Conservation (phyloP, 2,888 invertebrate species). For the Saturnia japonica region DNA sequence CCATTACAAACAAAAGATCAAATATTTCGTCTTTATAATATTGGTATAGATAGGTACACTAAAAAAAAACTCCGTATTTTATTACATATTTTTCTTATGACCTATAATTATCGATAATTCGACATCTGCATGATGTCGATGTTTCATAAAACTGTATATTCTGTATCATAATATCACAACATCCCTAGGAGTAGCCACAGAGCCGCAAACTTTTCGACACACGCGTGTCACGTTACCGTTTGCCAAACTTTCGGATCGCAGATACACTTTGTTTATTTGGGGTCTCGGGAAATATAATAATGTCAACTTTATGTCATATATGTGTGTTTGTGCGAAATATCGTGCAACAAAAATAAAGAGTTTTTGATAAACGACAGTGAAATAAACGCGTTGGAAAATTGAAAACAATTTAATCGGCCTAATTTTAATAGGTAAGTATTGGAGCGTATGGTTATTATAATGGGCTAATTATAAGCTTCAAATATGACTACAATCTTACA, state of each 20-base stretch:
- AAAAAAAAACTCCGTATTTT: no score
- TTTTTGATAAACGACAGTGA: background rate
- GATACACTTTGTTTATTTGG: slow-evolving; percentile 5
- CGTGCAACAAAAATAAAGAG: background rate
- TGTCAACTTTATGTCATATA: background rate
- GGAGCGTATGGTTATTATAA: no score
- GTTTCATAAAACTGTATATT: background rate
- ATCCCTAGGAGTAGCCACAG: slow-evolving; percentile 9
- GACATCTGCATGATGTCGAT: background rate
- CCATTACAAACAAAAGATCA: no score
- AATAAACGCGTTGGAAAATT: no score
- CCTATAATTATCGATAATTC: background rate
- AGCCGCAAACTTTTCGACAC: slow-evolving; percentile 19
- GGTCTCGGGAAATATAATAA: background rate
- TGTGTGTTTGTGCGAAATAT: background rate
- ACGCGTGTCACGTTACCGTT: slow-evolving; percentile 19
- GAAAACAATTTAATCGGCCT: no score
- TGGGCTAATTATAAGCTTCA: no score
- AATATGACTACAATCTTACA: no score
- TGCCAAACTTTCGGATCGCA: slow-evolving; percentile 5
- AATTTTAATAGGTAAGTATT: no score
- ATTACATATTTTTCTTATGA: background rate
- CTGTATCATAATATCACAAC: background rate
- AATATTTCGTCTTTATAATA: no score
- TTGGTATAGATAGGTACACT: no score